Conservation (phyloP, 1,140 invertebrate genomes). For the Holotrichia oblita region DNA sequence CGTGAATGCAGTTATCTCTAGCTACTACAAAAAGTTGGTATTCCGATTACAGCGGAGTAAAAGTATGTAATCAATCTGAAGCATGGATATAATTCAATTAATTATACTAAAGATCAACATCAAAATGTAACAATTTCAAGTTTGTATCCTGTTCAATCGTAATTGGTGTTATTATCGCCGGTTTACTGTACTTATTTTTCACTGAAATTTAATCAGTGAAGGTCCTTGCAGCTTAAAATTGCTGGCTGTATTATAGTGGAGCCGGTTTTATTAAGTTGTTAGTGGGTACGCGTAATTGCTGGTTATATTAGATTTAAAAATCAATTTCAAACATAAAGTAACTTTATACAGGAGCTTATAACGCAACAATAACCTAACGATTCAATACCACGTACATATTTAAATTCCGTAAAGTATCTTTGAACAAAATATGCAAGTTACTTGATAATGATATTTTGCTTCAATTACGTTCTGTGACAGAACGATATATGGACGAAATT, state of each 20-base stretch:
- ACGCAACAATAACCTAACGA: too few relatives aligned
- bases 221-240: not conserved
- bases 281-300: not conserved
- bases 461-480: too few relatives aligned
- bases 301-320: constrained; percentile 14
- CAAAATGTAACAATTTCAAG: constrained; percentile 15
- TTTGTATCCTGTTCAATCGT: constrained; percentile 1
- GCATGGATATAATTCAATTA: constrained; percentile 13
- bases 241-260: not conserved
- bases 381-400: too few relatives aligned
- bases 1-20: not conserved
- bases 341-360: too few relatives aligned
- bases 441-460: too few relatives aligned
- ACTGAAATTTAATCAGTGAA: not conserved
- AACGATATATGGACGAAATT: too few relatives aligned
- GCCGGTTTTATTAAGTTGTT: constrained; percentile 1
- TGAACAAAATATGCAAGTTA: too few relatives aligned
- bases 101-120: constrained; percentile 17
- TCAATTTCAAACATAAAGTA: not conserved
- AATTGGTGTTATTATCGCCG: constrained; percentile 15
- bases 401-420: too few relatives aligned
- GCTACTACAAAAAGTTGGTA: not conserved
- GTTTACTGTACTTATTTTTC: constrained; percentile 7
- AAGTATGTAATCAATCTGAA: not conserved
- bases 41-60: not conserved